These are phyloP conservation scores for Xiphorhynchus erythropygius DNA, from an alignment of 2,797 vertebrate genomes.

Conservation along the genomic window DNA sequence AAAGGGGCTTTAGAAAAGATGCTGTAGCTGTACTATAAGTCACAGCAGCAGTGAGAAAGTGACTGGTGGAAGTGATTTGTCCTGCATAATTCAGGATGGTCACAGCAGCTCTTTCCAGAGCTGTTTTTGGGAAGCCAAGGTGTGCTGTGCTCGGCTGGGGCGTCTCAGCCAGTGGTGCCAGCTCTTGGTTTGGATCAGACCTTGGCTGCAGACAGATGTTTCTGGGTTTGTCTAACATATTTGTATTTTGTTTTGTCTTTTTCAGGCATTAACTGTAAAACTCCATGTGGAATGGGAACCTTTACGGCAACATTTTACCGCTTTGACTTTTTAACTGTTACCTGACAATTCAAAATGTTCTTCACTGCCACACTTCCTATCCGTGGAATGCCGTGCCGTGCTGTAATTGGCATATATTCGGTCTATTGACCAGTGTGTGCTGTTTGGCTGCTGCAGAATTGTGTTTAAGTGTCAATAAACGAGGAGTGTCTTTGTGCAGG, in stretches of 20 bases:
- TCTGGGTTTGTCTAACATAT: not conserved
- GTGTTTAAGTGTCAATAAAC: not conserved
- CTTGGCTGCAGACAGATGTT: not conserved
- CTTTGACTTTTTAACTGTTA: not conserved
- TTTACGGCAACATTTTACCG: not conserved
- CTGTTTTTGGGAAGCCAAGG: not conserved
- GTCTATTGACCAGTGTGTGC: not conserved
- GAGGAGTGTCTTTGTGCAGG: not conserved
- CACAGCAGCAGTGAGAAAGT: not conserved
- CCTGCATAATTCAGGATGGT: not conserved
- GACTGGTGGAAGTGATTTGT: not conserved
- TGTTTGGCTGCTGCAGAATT: not conserved
- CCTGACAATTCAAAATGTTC: not conserved
- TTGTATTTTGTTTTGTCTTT: not conserved
- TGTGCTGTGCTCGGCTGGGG: not conserved
- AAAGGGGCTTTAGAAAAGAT: not conserved
- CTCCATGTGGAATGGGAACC: not conserved
- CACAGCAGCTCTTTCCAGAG: not conserved
- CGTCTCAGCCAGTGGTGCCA: not conserved
- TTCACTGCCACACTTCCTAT: not conserved
- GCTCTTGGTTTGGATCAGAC: not conserved
- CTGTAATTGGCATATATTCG: not conserved
- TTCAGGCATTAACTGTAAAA: conserved; percentile 34
- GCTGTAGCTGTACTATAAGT: not conserved
- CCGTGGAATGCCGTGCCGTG: not conserved